Conservation (phyloP, 2,113 vertebrate genomes). For the Columbina picui region DNA sequence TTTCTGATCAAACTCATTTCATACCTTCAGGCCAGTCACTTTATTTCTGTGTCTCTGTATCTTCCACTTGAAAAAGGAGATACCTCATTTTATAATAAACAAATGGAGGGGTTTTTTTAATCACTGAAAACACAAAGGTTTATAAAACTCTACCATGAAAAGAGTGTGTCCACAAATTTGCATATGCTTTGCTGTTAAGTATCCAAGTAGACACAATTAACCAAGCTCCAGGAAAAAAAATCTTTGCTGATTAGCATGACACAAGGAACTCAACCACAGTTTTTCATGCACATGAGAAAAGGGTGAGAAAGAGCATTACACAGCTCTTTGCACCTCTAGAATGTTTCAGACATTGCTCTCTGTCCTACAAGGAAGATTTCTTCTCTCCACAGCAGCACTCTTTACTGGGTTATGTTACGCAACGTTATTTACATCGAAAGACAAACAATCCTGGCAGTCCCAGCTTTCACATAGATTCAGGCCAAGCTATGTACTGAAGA, state of each 20-base stretch:
- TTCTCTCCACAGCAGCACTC: background rate
- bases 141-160: background rate
- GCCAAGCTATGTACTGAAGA: background rate
- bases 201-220: background rate
- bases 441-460: background rate
- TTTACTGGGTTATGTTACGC: background rate
- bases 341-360: background rate
- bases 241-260: background rate
- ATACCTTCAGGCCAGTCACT: background rate
- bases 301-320: rapidly evolving
- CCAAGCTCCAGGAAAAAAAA: background rate
- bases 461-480: background rate
- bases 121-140: background rate
- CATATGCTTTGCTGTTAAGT: background rate
- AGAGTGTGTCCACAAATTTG: background rate
- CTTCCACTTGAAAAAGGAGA: background rate
- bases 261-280: background rate
- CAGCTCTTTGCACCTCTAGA: background rate
- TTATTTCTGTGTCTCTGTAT: background rate
- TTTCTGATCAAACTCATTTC: background rate
- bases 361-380: too few species aligned
- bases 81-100: background rate
- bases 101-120: background rate
- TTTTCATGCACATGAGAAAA: background rate
- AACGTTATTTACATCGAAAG: background rate